Evolutionary conservation across 1,140 invertebrate genomes (phyloP).

Genomic region (Marisa cornuarietis): DNA sequence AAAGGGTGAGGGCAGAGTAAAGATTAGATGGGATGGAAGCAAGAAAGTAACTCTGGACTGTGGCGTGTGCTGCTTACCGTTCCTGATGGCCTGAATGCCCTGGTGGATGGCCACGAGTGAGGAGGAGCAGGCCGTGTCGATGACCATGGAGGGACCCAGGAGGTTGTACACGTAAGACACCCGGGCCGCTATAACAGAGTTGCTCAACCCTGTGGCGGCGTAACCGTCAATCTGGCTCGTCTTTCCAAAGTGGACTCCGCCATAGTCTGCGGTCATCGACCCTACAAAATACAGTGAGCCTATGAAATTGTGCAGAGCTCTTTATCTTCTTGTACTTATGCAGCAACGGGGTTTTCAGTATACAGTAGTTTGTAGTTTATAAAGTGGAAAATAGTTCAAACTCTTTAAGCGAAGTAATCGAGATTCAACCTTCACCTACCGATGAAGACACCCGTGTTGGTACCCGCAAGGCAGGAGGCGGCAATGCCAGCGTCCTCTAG

Average conservation of each 20-base stretch:
- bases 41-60: too few relatives aligned
- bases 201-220: conserved; percentile 38
- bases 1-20: too few relatives aligned
- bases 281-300: too few relatives aligned
- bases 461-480: conserved; percentile 20
- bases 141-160: conserved; percentile 41
- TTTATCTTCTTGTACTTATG: too few relatives aligned
- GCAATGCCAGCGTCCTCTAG: conserved; percentile 44
- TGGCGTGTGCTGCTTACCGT: too few relatives aligned
- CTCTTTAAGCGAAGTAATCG: too few relatives aligned
- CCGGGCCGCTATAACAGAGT: conserved; percentile 42
- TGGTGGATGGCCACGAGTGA: conserved; percentile 44
- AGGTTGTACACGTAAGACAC: conserved; percentile 49
- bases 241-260: conserved; percentile 8
- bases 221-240: conserved; percentile 31
- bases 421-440: conserved; percentile 24
- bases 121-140: conserved; percentile 56
- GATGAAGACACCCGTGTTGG: conserved; percentile 41
- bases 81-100: conserved; percentile 34
- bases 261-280: conserved; percentile 46
- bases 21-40: too few relatives aligned
- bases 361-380: too few relatives aligned
- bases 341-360: too few relatives aligned
- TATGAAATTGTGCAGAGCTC: too few relatives aligned
- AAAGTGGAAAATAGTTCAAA: too few relatives aligned